Evolutionary conservation across 2,797 vertebrate genomes (phyloP), one percentile per base, ranked within the genome.

Genomic region (Anguilla megastoma): DNA sequence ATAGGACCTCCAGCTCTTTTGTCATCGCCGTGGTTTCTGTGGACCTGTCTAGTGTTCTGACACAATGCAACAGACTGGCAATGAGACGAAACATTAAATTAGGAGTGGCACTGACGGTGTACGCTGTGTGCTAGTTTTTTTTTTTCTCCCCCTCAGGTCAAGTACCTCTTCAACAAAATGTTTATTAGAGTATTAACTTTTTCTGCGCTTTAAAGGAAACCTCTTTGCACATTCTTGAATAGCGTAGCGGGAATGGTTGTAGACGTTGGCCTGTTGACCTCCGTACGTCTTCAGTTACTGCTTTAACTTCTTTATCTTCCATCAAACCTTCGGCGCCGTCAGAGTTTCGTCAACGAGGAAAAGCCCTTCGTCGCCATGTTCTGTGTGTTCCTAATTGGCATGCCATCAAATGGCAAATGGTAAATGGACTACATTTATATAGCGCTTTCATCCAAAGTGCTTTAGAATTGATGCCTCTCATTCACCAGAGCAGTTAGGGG

Each of bases 1-100:
- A 84, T 80, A 48, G 41, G 76, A 84, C n/a, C 84, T 10, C 33
- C 36, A 1, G 36, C 84, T 36, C 84, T 58, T 58, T 85, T 63
- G 18, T 10, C 56, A 18, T 21, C 33, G 0, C 24, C 18, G 48
- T n/a, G 33, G 5, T 9, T 41, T 45, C 84, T 24, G 54, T 33
- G 56, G 63, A 85, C 36, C 16, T 56, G 9, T 27, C 48, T 24
- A 54, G 12, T 83, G 41, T 84, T n/a, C 36, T 21, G 6, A n/a
- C 48, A 84, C 52, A 84, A 84, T 1, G 16, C 21, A n/a, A n/a
- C 27, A 14, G 24, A 24, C 24, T 27, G 2, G 4, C 33, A 84
- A 84, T 5, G n/a, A 56, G 12, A 0, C 1, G 41, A 48, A 80
- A 48, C 41, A 24, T 18, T 80, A 24, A 48, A 48, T 45, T 80